Conservation (phyloP, 2,113 vertebrate genomes). For the Pelvicachromis taeniatus region DNA sequence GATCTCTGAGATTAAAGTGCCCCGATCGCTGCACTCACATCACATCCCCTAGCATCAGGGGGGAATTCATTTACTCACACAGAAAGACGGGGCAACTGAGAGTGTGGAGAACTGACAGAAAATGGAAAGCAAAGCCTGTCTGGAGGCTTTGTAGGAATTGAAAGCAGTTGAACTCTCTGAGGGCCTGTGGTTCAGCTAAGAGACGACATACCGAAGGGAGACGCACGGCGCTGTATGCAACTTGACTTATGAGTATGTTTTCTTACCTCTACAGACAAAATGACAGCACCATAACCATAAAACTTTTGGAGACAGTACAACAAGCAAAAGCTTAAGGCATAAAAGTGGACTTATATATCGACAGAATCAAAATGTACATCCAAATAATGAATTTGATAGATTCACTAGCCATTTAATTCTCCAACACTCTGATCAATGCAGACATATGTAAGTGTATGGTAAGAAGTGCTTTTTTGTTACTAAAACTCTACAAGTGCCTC, state of each 20-base stretch:
- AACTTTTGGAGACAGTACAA: not conserved
- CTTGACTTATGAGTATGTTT: not conserved
- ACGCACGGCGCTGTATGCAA: not conserved
- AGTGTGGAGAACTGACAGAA: conserved; percentile 49
- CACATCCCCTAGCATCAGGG: conserved; percentile 57
- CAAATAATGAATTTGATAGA: not conserved
- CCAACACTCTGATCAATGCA: not conserved
- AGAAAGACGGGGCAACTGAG: conserved; percentile 40
- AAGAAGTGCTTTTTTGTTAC: not conserved
- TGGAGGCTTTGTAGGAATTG: conserved; percentile 57
- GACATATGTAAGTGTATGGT: not conserved
- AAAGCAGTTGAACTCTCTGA: conserved; percentile 56
- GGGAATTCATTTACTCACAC: conserved; percentile 67
- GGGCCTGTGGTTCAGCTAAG: conserved; percentile 25
- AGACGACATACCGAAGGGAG: conserved; percentile 15
- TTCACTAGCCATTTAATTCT: not conserved
- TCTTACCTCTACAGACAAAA: not conserved
- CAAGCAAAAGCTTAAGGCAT: not conserved
- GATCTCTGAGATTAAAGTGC: conserved; percentile 67
- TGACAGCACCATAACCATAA: not conserved
- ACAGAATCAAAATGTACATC: not conserved
- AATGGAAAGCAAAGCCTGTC: conserved; percentile 50
- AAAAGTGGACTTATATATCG: not conserved
- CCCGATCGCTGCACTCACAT: conserved; percentile 57
- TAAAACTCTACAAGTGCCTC: not conserved